Percentiles rank a stretch among this genome's conserved stretches.
Conservation (phyloP, 1,140 invertebrate genomes). For the Pseudomyrmex flavicornis region DNA sequence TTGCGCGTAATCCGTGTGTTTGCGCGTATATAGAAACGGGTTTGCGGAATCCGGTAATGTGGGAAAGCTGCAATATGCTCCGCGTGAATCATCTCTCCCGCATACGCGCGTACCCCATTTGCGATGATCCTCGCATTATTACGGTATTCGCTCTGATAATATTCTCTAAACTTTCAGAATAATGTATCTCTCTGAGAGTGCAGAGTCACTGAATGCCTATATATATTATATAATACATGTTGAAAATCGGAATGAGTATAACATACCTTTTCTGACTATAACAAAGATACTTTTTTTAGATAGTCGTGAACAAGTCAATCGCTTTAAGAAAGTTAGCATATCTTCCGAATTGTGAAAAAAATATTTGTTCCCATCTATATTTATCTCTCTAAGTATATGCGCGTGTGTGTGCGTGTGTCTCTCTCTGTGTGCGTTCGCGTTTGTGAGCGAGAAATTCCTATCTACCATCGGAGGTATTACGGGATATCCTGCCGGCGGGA, state of each 20-base stretch:
- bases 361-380: neutral
- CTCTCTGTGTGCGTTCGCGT: neutral
- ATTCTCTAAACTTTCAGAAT: too few species aligned
- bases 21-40: neutral
- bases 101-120: too few species aligned
- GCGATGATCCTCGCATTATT: too few species aligned
- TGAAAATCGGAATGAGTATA: too few species aligned
- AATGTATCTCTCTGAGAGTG: too few species aligned
- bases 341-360: neutral
- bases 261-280: too few species aligned
- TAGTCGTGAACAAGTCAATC: slow-evolving; percentile 2
- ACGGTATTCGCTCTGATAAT: too few species aligned
- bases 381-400: neutral
- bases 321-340: slow-evolving; percentile 5
- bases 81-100: neutral
- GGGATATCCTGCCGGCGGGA: slow-evolving; percentile 25
- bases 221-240: too few species aligned
- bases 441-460: slow-evolving; percentile 39
- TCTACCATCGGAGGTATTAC: neutral
- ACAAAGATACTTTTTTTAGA: neutral
- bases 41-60: slow-evolving; percentile 8
- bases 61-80: slow-evolving; percentile 1
- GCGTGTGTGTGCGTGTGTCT: neutral
- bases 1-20: neutral
- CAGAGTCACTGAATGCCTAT: too few species aligned